Evolutionary conservation across 2,797 vertebrate species (phyloP).

Genomic region (Coreius guichenoti): DNA sequence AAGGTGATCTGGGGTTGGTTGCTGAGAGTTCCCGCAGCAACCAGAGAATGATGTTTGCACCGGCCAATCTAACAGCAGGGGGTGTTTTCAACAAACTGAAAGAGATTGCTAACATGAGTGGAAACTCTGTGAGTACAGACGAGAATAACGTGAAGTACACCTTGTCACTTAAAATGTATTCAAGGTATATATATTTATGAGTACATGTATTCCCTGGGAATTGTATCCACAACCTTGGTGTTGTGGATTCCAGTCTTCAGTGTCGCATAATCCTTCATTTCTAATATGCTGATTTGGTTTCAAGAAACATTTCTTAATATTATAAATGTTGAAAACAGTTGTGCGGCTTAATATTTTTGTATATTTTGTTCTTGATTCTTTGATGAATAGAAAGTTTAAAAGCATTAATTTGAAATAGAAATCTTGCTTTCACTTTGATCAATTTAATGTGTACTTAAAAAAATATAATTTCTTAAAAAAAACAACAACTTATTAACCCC

Average conservation of each 20-base stretch:
- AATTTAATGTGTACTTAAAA: not conserved
- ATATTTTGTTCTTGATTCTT: not conserved
- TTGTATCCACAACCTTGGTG: not conserved
- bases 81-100: slow-evolving; percentile 87
- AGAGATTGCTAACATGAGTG: slow-evolving; percentile 87
- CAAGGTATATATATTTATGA: not conserved
- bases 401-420: not conserved
- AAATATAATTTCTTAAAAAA: not conserved
- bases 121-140: slow-evolving; percentile 83
- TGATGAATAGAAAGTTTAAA: not conserved
- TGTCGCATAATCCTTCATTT: not conserved
- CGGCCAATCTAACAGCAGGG: slow-evolving; percentile 81
- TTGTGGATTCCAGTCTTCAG: not conserved
- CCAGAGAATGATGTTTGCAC: slow-evolving; percentile 88
- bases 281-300: no score
- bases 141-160: not conserved
- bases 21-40: slow-evolving; percentile 91
- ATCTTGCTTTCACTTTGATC: not conserved
- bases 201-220: not conserved
- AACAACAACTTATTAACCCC: not conserved
- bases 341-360: not conserved
- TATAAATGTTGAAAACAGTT: not conserved
- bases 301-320: no score
- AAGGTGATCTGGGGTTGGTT: slow-evolving; percentile 89
- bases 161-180: not conserved